Base-by-base conservation (phyloP, 2,113 vertebrate species). In the Sander vitreus region DNA sequence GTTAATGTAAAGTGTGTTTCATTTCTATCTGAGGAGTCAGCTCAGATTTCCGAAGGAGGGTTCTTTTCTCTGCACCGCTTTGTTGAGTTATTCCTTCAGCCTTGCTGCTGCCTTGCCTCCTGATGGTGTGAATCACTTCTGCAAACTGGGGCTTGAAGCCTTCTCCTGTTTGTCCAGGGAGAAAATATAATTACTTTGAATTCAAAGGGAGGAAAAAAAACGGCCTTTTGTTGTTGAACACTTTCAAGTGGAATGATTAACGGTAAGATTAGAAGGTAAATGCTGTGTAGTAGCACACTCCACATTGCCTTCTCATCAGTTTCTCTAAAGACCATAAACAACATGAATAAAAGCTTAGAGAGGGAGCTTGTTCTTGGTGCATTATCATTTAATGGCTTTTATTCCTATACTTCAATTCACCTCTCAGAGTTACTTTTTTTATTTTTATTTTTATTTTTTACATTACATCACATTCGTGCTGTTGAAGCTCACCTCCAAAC, bases 161-260 rank as follows among this genome's bases (percentile, higher is more conserved):
- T 55, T n/a, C 57, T 68, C 51, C 53, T 84, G 66, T 86, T 81
- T 70, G 63, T 84, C 72, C 80, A 60, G 51, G 27, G 15, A 33
- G 15, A 55, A 50, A 65, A 59, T 72, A 60, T 73, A 62, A 84
- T 80, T 81, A 50, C 48, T 83, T 81, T 85, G 71, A 78, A 85
- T 87, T 88, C 53, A 77, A 74, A 84, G 51, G 45, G 45, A 50
- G 48, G 51, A 21, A 54, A 19, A 23, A 54, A 80, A 23, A 25
- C 12, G 23, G 79, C 65, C 67, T 84, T 89, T 92, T 88, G 84
- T 90, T 81, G 57, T 88, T 64, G 57, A 86, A 77, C 78, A 83
- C 73, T 85, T 88, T 89, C 83, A 89, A 92, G 83, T 79, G 66
- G 82, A 86, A 76, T 87, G 88, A 92, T 90, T 88, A 89, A 72